Base-by-base conservation (phyloP, 2,888 invertebrate genomes). In the Diadegma fenestrale region DNA sequence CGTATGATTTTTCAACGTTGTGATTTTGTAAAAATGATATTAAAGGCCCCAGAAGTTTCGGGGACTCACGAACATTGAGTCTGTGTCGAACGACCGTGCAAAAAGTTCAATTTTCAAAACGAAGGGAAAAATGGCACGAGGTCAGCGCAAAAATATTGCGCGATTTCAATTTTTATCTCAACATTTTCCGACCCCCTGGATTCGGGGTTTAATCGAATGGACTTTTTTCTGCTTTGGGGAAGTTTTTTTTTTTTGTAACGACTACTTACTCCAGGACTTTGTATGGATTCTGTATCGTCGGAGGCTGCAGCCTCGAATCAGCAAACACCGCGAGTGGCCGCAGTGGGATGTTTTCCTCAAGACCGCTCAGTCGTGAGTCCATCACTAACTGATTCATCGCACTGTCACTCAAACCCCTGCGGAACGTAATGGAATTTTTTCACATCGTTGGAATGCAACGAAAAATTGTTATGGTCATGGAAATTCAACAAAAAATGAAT, bases 301-400 rank as follows among this genome's bases (percentile, higher is more conserved):
- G 84, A 69, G 91, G 93, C 73, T 92, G 93, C 63, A 88, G 89
- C 64, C 90, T 87, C 33, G 88, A 85, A 84, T 91, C 92, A 19
- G 92, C 90, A 64, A 97, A 96, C 90, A 97, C 95, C 85, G 95
- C 95, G 61, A 97, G 95, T 77, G 97, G 96, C 91, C 97, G 95
- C 90, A 98, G 94, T 71, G 98, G 98, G 93, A 98, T 98, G 90
- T 96, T 97, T 92, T 97, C 97, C 88, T 95, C 95, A 80, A 95
- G 95, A 7, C 92, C 93, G 61, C 90, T 88, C 76, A 93, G 83
- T 80, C 92, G 90, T 43, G 90, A 87, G 78, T 92, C 93, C 82
- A 90, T 88, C 72, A 91, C 92, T 88, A 92, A 86, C 86, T 92
- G 93, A 83, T 92, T 93, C 91, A 92, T 92, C 80, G 92, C 91